A percentile compares a stretch with the other conserved stretches of the same genome.
Conservation (phyloP, 1,140 invertebrate species). For the Pogonus chalceus region DNA sequence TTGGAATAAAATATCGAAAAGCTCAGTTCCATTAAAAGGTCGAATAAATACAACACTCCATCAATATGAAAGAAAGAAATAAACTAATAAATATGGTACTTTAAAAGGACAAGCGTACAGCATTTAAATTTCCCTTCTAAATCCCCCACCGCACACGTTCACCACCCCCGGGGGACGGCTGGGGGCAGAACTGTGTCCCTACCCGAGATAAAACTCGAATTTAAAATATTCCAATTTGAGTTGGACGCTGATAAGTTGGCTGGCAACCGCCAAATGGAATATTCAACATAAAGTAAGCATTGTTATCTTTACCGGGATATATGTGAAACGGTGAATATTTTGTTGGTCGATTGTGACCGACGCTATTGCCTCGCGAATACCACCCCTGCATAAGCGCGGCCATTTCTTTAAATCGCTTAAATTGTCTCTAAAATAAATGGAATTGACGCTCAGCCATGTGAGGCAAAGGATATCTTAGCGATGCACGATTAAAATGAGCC, state of each 20-base stretch:
- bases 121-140: background rate
- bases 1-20: too few species aligned
- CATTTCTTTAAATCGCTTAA: slow-evolving; percentile 30
- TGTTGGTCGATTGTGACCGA: too few species aligned
- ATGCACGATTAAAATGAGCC: slow-evolving; percentile 2
- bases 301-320: too few species aligned
- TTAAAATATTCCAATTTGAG: slow-evolving; percentile 26
- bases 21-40: too few species aligned
- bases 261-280: slow-evolving; percentile 11
- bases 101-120: background rate
- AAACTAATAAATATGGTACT: background rate
- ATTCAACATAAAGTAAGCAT: background rate
- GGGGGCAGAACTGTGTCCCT: too few species aligned
- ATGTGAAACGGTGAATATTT: too few species aligned
- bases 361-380: slow-evolving; percentile 16
- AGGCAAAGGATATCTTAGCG: background rate
- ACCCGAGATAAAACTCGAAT: slow-evolving; percentile 21
- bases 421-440: slow-evolving; percentile 29
- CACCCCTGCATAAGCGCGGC: slow-evolving; percentile 23
- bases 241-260: slow-evolving; percentile 24
- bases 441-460: slow-evolving; percentile 17
- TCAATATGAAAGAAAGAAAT: background rate
- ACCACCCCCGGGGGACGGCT: too few species aligned
- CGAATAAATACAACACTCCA: too few species aligned
- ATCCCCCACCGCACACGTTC: background rate